These are phyloP conservation scores for Sussaba pulchella DNA, from an alignment of 2,888 invertebrate genomes.

Conservation along the genomic window DNA sequence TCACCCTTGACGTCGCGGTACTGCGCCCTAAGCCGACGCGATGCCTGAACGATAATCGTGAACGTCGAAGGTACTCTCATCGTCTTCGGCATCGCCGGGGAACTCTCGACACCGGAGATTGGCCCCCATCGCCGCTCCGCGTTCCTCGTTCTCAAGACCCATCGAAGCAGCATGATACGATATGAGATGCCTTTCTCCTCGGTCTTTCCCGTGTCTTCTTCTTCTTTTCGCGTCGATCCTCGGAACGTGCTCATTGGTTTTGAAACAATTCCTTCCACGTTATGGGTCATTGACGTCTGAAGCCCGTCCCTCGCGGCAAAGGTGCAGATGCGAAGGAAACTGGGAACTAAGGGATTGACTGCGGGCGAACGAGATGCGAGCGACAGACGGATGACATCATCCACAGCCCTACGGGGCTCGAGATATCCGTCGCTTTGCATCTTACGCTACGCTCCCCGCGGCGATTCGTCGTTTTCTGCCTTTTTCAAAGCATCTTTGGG, in stretches of 20 bases:
- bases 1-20: constrained; percentile 1
- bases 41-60: constrained; percentile 75
- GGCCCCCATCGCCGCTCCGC: constrained; percentile 66
- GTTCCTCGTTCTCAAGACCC: constrained; percentile 76
- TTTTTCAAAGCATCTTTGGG: too few relatives aligned
- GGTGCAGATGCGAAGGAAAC: not conserved
- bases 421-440: not conserved
- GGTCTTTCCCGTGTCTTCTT: not conserved
- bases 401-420: not conserved
- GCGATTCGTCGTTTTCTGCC: not conserved
- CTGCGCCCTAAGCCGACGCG: constrained; percentile 22
- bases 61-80: not conserved
- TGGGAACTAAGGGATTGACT: not conserved
- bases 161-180: constrained; percentile 81
- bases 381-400: too few relatives aligned
- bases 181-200: constrained; percentile 75
- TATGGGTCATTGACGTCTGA: constrained; percentile 12
- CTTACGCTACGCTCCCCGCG: not conserved
- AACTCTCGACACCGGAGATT: constrained; percentile 73
- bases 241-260: constrained; percentile 77
- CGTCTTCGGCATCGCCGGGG: constrained; percentile 60
- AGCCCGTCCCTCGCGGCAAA: not conserved
- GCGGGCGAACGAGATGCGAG: too few relatives aligned
- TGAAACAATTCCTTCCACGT: constrained; percentile 76
- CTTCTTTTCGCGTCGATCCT: constrained; percentile 20